These are phyloP conservation scores for Aldrovandia affinis DNA, from an alignment of 2,797 vertebrate species.

Conservation along the genomic window DNA sequence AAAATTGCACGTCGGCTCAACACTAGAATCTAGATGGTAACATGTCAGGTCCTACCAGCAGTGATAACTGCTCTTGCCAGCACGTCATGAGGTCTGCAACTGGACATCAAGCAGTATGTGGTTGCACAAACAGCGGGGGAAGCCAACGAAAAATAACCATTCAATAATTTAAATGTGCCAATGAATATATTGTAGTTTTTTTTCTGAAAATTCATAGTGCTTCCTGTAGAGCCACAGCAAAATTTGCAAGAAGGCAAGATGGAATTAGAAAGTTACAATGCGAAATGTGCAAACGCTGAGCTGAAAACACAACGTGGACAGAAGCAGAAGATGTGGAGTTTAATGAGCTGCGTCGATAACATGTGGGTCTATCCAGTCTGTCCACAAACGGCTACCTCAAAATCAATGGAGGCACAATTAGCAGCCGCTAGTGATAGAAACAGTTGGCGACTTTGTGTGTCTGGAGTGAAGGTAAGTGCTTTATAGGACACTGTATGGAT, in stretches of 20 bases:
- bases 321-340: background rate
- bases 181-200: background rate
- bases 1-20: background rate
- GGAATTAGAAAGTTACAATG: background rate
- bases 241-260: background rate
- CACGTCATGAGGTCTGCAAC: background rate
- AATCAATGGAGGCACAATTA: background rate
- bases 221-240: background rate
- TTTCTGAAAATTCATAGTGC: background rate
- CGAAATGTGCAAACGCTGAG: background rate
- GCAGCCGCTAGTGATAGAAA: background rate
- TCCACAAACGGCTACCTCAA: background rate
- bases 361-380: background rate
- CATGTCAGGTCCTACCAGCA: background rate
- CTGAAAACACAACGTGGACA: background rate
- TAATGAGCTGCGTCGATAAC: background rate
- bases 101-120: background rate
- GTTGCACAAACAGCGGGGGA: background rate
- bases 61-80: background rate
- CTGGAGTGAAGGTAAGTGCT: background rate
- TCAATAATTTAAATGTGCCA: background rate
- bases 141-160: background rate
- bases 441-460: background rate
- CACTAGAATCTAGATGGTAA: too few species aligned
- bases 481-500: background rate